Base-by-base conservation (phyloP, 2,797 vertebrate species). In the Sibirionetta formosa region DNA sequence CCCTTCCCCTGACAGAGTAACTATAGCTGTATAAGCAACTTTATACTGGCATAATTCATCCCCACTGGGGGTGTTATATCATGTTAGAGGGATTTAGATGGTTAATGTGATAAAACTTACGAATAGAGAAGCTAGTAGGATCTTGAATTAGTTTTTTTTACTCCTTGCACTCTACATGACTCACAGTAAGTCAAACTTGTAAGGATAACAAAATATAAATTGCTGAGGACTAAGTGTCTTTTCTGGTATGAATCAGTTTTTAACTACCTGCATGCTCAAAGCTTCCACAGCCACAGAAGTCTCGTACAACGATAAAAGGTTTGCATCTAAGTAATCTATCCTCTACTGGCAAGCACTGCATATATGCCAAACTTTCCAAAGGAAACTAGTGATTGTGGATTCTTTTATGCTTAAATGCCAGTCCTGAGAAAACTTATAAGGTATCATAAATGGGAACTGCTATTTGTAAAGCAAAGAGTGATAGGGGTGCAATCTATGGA, bases 21-120 rank as follows among this genome's bases (percentile, higher is more conserved):
- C 73, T 68, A 40, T 46, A 84, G 82, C 61, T 90, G 54, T 61
- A 64, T 16, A 88, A 86, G 81, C 71, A 90, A 64, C 65, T 84
- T 86, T 51, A 86, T 82, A 87, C 77, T 90, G 81, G 81, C 71
- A 87, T 92, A 93, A 92, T 88, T 94, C 81, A 87, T 77, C 57
- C 90, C 88, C 90, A 75, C 9, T 75, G 94, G 81, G 75, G 53
- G 35, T 94, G 86, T 94, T 97, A 84, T 91, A 95, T 90, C 86
- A 71, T 95, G 76, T 95, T 92, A 91, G 93, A 86, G 75, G 94
- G 94, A 93, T 93, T 80, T 90, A 95, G 93, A 93, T 95, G 83
- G 68, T 81, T 94, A 94, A 92, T 44, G 69, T 68, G 91, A 96
- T 93, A 95, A 94, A 92, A 93, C 44, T 29, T 77, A 35, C 54